Evolutionary conservation across 2,113 vertebrate species (phyloP), one percentile per base, ranked within the genome.

Genomic region (Herpetotheres cachinnans): DNA sequence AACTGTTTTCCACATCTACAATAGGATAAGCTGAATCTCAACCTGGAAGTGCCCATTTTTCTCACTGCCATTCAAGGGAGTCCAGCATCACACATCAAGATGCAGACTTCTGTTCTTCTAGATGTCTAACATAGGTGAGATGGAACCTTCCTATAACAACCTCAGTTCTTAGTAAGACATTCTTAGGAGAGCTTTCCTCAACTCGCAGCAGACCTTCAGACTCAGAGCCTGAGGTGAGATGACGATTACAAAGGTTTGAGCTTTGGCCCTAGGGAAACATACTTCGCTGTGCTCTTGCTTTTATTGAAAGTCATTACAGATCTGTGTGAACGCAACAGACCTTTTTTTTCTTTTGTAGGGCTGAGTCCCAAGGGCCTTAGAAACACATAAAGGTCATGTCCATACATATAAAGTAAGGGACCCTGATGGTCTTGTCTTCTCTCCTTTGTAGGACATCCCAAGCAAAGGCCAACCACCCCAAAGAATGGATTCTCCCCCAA

Each of bases 401-500:
- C 38, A 2, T 72, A 30, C 20, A 17, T 55, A 46, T 18, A n/a
- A 90, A 89, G 19, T 26, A 40, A 70, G 18, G 76, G 16, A 63
- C 13, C 46, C 38, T 12, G 30, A 38, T 36, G 19, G 17, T 94
- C 46, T 89, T 96, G 83, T 82, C 40, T 86, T 83, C 78, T 80
- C 49, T 88, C 15, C 61, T 88, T 59, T 85, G 13, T 40, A 99
- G 99, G 98, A 38, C 95, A 98, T 70, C 92, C 98, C 42, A 98
- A 98, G 71, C 97, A 99, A 95, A 99, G 97, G 91, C 95, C 97
- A 46, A 12, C 95, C 1, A 98, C 96, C 18, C 96, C 92, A 93
- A 98, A 98, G 42, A 98, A 98, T 32, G 98, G 98, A 16, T 97
- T 97, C 59, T 91, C 98, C 25, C 76, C 98, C 34, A 98, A 98